phyloP scores from a whole-genome alignment of 2,797 vertebrate species.

The Apogon hyalosoma region DNA sequence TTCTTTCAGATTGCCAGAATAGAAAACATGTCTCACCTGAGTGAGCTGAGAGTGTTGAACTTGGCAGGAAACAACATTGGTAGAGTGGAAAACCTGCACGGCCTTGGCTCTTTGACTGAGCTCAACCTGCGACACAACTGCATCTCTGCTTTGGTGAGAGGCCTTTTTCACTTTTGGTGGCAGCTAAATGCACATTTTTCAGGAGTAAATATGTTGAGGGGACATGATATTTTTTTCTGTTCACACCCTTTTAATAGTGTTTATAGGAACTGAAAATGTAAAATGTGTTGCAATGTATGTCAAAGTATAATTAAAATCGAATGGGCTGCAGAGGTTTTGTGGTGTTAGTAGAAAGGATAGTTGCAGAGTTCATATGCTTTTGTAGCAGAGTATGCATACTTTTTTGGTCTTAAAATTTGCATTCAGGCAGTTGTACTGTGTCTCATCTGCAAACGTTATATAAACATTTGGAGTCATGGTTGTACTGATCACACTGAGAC shows the following conservation, averaged over 20 bases:
- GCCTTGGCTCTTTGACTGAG: conserved; percentile 89
- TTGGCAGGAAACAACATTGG: conserved; percentile 91
- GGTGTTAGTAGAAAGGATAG: neutral
- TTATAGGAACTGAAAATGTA: neutral
- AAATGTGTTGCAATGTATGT: neutral
- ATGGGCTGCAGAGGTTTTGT: no score
- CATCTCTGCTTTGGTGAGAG: conserved; percentile 91
- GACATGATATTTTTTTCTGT: neutral
- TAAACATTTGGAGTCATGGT: conserved; percentile 22
- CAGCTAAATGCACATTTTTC: no score
- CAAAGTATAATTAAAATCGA: no score
- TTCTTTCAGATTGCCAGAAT: conserved; percentile 90
- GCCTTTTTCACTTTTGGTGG: conserved; percentile 14
- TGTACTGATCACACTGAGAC: conserved; percentile 30
- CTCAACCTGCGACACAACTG: conserved; percentile 92
- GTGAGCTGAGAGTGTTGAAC: conserved; percentile 91
- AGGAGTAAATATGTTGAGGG: no score
- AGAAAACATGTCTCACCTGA: conserved; percentile 90
- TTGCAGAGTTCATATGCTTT: neutral
- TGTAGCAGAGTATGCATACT: neutral
- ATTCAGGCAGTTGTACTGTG: conserved; percentile 10
- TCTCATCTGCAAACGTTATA: conserved; percentile 9
- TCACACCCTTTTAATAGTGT: neutral
- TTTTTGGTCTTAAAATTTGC: neutral
- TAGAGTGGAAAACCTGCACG: conserved; percentile 89